Conservation (phyloP, 2,113 vertebrate species). For the Sterna hirundo region DNA sequence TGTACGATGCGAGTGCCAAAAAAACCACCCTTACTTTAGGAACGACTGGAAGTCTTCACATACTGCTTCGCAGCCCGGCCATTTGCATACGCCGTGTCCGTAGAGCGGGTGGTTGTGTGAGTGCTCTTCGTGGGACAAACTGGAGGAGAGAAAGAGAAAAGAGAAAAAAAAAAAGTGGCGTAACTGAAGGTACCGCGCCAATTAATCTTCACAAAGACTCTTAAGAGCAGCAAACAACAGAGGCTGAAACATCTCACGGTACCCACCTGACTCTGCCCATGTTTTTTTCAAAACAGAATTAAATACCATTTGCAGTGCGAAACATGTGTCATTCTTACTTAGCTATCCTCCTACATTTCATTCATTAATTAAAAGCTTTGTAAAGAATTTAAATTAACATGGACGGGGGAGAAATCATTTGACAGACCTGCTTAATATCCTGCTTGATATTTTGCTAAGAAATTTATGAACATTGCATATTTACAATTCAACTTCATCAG, state of each 20-base stretch:
- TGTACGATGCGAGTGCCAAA: constrained; percentile 2
- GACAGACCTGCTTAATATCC: constrained; percentile 49
- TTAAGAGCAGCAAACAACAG: background rate
- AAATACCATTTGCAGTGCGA: background rate
- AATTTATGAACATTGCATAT: constrained; percentile 49
- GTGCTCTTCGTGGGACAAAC: constrained; percentile 88
- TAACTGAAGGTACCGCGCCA: background rate
- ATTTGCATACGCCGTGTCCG: constrained; percentile 97
- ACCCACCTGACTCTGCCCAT: background rate
- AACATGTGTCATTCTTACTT: constrained; percentile 47
- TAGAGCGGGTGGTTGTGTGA: constrained; percentile 93
- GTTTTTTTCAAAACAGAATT: constrained; percentile 38
- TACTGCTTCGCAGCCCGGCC: constrained; percentile 97
- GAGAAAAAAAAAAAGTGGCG: background rate
- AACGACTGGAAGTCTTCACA: constrained; percentile 98
- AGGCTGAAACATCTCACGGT: background rate
- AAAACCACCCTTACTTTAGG: constrained; percentile 89
- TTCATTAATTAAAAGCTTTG: constrained; percentile 70
- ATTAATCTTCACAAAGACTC: background rate
- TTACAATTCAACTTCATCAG: constrained; percentile 26
- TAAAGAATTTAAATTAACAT: constrained; percentile 55
- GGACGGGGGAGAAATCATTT: constrained; percentile 42
- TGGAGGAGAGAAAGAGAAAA: constrained; percentile 61
- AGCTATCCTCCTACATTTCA: constrained; percentile 46
- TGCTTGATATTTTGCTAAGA: constrained; percentile 57